phyloP scores from a whole-genome alignment of 2,113 vertebrate genomes.

The Poecile atricapillus region DNA sequence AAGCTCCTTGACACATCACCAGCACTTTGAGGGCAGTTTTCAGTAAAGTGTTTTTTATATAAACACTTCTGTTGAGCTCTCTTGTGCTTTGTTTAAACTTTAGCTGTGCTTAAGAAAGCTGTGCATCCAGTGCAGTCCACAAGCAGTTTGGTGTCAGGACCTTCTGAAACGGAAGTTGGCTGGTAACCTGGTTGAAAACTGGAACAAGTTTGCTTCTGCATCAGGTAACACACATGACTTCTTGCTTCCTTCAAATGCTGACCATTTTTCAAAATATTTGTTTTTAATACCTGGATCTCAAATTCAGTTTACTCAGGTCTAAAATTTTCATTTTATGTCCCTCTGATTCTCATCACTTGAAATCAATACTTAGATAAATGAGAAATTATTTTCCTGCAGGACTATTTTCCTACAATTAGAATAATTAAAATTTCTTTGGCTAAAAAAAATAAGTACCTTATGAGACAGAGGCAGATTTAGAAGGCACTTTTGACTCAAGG shows the following conservation, averaged over 20 bases:
- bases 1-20: neutral
- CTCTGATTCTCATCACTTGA: neutral
- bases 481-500: neutral
- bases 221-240: neutral
- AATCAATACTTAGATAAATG: neutral
- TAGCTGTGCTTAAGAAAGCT: neutral
- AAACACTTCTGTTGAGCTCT: neutral
- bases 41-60: neutral
- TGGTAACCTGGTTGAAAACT: neutral
- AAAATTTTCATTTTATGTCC: neutral
- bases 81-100: neutral
- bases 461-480: neutral
- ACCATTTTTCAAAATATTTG: neutral
- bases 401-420: neutral
- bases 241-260: neutral
- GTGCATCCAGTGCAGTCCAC: accelerated
- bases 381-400: neutral
- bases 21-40: neutral
- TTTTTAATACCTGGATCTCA: neutral
- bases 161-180: neutral
- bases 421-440: neutral
- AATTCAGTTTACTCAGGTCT: neutral
- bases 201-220: neutral
- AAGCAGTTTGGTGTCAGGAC: accelerated
- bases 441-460: neutral